A percentile compares a stretch with the other conserved stretches of the same genome.
phyloP scores from a whole-genome alignment of 2,888 invertebrate species.

The Cetonia aurata region DNA sequence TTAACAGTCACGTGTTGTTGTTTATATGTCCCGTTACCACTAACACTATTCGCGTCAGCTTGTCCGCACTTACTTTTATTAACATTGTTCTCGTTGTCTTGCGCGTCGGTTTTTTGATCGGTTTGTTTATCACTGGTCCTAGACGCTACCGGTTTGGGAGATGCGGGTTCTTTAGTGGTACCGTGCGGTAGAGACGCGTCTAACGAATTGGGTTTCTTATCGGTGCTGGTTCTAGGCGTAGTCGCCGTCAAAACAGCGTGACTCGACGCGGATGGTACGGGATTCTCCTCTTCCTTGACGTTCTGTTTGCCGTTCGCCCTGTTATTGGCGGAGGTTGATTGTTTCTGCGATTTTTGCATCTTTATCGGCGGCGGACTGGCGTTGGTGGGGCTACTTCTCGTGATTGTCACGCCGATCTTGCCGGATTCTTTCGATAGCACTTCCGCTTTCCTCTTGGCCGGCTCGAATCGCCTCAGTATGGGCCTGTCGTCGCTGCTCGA shows the following conservation, averaged over 20 bases:
- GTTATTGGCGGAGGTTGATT: conserved; percentile 56
- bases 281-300: conserved; percentile 54
- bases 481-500: conserved; percentile 74
- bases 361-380: conserved; percentile 69
- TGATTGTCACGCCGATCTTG: conserved; percentile 92
- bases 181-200: conserved; percentile 63
- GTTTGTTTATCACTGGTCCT: conserved; percentile 58
- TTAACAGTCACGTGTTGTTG: conserved; percentile 62
- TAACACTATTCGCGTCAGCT: conserved; percentile 49
- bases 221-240: conserved; percentile 62
- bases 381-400: conserved; percentile 74
- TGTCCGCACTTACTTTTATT: conserved; percentile 41
- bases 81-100: background rate
- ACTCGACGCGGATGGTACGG: conserved; percentile 61
- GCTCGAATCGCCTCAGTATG: conserved; percentile 69
- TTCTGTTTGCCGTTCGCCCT: conserved; percentile 54
- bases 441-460: conserved; percentile 84
- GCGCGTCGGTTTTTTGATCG: conserved; percentile 44
- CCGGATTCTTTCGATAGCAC: conserved; percentile 88
- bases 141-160: conserved; percentile 62
- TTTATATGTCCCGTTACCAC: conserved; percentile 54
- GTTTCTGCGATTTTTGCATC: conserved; percentile 63
- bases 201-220: conserved; percentile 59
- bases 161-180: conserved; percentile 60
- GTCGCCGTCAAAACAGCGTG: conserved; percentile 63